phyloP scores from a whole-genome alignment of 2,113 vertebrate genomes.

The Mesitornis unicolor region DNA sequence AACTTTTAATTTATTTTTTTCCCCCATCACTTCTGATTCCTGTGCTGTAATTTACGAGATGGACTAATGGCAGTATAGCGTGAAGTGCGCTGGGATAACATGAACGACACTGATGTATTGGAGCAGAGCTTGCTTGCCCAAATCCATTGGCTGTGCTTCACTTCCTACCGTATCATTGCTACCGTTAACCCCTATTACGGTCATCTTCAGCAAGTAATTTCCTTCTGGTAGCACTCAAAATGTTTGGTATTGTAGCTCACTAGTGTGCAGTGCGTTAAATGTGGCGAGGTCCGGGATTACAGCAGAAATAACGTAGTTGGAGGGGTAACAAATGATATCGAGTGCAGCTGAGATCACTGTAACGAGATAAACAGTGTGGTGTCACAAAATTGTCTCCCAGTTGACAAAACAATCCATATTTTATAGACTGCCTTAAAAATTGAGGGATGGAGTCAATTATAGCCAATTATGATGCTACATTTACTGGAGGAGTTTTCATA shows the following conservation, averaged over 20 bases:
- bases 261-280: not conserved
- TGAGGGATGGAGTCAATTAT: slow-evolving; percentile 76
- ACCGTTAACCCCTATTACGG: not conserved
- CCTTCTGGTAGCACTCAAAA: not conserved
- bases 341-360: slow-evolving; percentile 58
- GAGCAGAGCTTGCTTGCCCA: not conserved
- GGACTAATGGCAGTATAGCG: not conserved
- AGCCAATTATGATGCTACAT: slow-evolving; percentile 74
- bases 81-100: not conserved
- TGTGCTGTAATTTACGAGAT: not conserved
- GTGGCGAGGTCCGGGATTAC: not conserved
- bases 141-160: not conserved
- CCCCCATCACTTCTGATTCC: not conserved
- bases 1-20: not conserved
- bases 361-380: slow-evolving; percentile 60
- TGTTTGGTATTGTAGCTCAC: not conserved
- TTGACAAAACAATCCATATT: slow-evolving; percentile 75
- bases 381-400: slow-evolving; percentile 73
- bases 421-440: slow-evolving; percentile 77
- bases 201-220: not conserved
- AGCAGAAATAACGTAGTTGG: slow-evolving; percentile 44
- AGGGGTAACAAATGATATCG: slow-evolving; percentile 5
- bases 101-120: no score
- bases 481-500: slow-evolving; percentile 68
- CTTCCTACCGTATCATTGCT: not conserved